These are phyloP conservation scores for Pachypeltis micranthus DNA, from an alignment of 1,140 invertebrate species.

Conservation along the genomic window DNA sequence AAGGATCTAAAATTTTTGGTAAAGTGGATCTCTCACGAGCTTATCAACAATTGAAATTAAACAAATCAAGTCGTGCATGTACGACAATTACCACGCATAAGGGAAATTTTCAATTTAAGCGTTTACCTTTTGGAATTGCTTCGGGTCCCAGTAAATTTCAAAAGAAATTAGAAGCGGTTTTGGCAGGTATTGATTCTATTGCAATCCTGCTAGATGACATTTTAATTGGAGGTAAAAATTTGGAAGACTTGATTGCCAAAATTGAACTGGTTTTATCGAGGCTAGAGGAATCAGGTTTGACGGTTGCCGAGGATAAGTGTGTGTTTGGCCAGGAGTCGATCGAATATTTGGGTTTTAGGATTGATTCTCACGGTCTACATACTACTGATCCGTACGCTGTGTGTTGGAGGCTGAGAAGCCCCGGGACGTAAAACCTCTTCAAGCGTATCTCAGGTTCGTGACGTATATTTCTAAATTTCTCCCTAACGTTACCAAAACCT, in stretches of 20 bases:
- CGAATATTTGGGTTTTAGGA: constrained; percentile 10
- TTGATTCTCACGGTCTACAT: background rate
- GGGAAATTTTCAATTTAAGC: background rate
- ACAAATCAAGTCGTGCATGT: background rate
- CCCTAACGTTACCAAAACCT: background rate
- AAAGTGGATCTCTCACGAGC: constrained; percentile 10
- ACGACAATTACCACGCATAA: constrained; percentile 3
- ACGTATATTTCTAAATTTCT: constrained; percentile 7
- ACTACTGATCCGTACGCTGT: background rate
- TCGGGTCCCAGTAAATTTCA: background rate
- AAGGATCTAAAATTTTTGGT: background rate
- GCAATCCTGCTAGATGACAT: constrained; percentile 5
- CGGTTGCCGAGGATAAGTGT: background rate
- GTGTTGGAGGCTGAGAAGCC: constrained; percentile 6
- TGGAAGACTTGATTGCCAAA: background rate
- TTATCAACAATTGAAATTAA: background rate
- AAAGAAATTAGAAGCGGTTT: background rate
- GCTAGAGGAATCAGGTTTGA: constrained; percentile 12
- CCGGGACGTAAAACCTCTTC: constrained; percentile 9
- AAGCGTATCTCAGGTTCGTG: constrained; percentile 11
- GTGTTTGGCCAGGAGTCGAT: background rate
- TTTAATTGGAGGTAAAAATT: constrained; percentile 5
- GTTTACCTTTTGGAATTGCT: background rate
- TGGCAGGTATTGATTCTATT: constrained; percentile 5
- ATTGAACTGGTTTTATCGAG: background rate